phyloP scores from a whole-genome alignment of 2,113 vertebrate genomes.

The Eclectus roratus region DNA sequence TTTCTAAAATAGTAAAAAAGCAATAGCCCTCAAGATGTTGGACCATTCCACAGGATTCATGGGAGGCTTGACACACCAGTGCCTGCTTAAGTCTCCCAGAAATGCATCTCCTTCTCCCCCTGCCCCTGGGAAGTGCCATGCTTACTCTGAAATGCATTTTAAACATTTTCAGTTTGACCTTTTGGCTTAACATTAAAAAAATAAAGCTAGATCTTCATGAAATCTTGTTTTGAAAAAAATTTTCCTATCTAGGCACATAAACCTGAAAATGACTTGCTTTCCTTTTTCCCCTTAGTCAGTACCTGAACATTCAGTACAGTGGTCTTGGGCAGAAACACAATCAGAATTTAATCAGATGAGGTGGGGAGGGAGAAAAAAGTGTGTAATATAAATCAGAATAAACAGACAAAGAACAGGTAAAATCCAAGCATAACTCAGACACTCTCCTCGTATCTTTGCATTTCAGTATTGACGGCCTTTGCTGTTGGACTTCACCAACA shows the following conservation, averaged over 20 bases:
- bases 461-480: not conserved
- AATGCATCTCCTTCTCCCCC: not conserved
- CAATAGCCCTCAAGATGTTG: not conserved
- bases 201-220: not conserved
- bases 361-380: not conserved
- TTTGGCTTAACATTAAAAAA: not conserved
- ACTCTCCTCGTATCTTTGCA: not conserved
- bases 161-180: not conserved
- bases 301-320: not conserved
- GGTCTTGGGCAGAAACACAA: not conserved
- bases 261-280: not conserved
- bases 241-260: not conserved
- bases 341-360: not conserved
- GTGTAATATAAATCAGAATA: not conserved
- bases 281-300: not conserved
- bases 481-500: not conserved
- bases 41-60: not conserved
- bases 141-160: not conserved
- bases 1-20: not conserved
- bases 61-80: not conserved
- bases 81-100: not conserved
- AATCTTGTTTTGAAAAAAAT: not conserved
- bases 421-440: not conserved
- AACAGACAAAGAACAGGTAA: not conserved
- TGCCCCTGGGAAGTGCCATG: rapidly evolving